These are phyloP conservation scores for Clupea harengus DNA, from an alignment of 2,113 vertebrate genomes.

Conservation along the genomic window DNA sequence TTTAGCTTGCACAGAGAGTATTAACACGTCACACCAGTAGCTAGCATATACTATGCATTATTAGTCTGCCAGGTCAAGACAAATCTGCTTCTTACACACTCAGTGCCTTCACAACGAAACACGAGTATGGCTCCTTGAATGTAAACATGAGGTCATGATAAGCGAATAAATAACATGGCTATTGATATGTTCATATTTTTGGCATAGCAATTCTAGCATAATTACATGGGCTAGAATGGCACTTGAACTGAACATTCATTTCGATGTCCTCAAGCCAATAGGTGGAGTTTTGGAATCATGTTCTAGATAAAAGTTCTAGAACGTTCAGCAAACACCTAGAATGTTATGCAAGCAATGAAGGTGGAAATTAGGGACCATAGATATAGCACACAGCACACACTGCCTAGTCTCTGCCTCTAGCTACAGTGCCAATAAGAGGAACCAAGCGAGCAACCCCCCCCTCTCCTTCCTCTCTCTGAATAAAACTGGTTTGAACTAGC, in stretches of 20 bases:
- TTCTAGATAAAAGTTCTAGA: background rate
- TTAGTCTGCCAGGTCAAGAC: background rate
- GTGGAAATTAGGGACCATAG: background rate
- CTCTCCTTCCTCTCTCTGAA: slow-evolving; percentile 1
- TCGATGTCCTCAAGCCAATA: background rate
- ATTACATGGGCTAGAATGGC: background rate
- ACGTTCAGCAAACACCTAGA: background rate
- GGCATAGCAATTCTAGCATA: background rate
- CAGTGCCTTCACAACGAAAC: background rate
- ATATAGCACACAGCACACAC: background rate
- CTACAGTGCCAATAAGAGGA: slow-evolving; percentile 10
- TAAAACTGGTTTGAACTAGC: slow-evolving; percentile 37
- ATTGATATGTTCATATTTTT: background rate
- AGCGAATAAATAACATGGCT: background rate
- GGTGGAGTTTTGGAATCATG: background rate
- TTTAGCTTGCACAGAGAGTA: background rate
- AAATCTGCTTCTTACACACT: background rate
- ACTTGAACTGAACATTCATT: background rate
- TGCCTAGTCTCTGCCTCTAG: background rate
- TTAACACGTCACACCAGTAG: background rate
- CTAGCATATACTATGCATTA: background rate
- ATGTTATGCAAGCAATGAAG: background rate
- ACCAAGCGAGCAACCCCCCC: slow-evolving; percentile 8
- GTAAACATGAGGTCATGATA: background rate
- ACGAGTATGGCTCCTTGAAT: background rate